Conservation (phyloP, 2,113 vertebrate species). For the Hepsetus odoe region DNA sequence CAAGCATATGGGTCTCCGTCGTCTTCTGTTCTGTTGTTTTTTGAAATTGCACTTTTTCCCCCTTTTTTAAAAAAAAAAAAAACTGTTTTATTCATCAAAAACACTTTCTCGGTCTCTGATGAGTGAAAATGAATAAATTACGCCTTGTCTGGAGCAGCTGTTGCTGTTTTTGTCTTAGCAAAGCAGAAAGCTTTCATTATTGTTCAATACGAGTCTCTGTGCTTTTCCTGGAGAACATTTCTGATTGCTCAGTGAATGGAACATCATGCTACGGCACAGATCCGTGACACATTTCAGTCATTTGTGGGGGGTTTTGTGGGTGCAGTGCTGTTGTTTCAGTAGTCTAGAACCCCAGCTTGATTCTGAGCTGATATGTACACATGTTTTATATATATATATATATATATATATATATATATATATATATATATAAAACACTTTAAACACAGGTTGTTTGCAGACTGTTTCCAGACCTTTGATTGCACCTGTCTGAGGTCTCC, state of each 20-base stretch:
- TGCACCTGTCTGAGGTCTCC: too few species aligned
- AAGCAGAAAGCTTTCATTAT: conserved; percentile 42
- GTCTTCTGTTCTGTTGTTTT: conserved; percentile 26
- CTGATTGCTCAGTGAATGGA: conserved; percentile 40
- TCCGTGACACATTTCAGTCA: conserved; percentile 33
- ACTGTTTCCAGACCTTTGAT: too few species aligned
- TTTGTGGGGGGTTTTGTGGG: conserved; percentile 5
- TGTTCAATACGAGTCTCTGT: conserved; percentile 34
- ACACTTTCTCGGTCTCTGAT: conserved; percentile 18
- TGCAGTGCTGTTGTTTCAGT: too few species aligned
- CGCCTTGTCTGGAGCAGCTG: conserved; percentile 28
- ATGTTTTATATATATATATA: too few species aligned
- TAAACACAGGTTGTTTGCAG: too few species aligned
- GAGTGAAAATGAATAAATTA: conserved; percentile 48
- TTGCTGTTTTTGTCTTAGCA: conserved; percentile 39
- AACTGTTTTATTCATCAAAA: conserved; percentile 46
- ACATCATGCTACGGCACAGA: conserved; percentile 27
- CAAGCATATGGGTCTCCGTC: conserved; percentile 15
- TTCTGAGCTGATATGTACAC: conserved; percentile 5
- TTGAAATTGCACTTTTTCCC: conserved; percentile 1
- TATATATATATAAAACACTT: too few species aligned
- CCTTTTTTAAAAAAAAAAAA: background rate
- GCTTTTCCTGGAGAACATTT: conserved; percentile 37
- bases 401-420: too few species aligned
- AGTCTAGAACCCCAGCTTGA: background rate